These are phyloP conservation scores for Zaprionus davidi DNA, from an alignment of 1,140 invertebrate genomes.

Conservation along the genomic window DNA sequence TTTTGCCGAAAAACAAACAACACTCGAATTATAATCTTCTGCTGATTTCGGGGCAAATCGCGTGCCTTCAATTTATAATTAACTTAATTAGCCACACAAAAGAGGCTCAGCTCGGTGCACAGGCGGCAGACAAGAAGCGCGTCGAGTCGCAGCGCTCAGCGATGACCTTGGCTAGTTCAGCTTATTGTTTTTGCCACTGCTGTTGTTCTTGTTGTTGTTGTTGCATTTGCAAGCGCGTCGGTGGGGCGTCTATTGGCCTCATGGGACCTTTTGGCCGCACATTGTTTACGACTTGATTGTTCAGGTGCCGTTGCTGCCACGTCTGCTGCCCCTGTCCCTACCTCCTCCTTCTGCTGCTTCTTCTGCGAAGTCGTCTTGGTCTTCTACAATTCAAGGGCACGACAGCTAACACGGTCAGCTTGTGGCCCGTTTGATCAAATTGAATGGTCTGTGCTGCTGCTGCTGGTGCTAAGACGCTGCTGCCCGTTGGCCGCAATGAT, in stretches of 20 bases:
- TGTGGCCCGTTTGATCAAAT: slow-evolving; percentile 50
- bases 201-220: slow-evolving; percentile 18
- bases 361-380: slow-evolving; percentile 38
- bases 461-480: background rate
- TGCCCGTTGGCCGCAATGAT: slow-evolving; percentile 58
- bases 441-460: slow-evolving; percentile 42
- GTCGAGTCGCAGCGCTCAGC: slow-evolving; percentile 18
- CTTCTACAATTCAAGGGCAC: slow-evolving; percentile 71
- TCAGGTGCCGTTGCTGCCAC: slow-evolving; percentile 56
- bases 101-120: slow-evolving; percentile 30
- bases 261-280: slow-evolving; percentile 70
- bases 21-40: slow-evolving; percentile 65
- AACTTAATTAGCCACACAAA: slow-evolving; percentile 73
- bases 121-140: slow-evolving; percentile 31
- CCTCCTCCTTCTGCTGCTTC: slow-evolving; percentile 13
- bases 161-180: slow-evolving; percentile 53
- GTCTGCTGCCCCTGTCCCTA: background rate
- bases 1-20: slow-evolving; percentile 48
- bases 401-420: slow-evolving; percentile 47
- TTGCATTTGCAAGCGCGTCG: slow-evolving; percentile 29
- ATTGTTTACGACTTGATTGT: slow-evolving; percentile 80
- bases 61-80: slow-evolving; percentile 74
- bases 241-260: slow-evolving; percentile 37
- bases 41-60: slow-evolving; percentile 57
- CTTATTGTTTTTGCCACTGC: slow-evolving; percentile 48